Evolutionary conservation across 2,888 invertebrate genomes (phyloP), one percentile per base, ranked within the genome.

Genomic region (Spisula subtruncata): DNA sequence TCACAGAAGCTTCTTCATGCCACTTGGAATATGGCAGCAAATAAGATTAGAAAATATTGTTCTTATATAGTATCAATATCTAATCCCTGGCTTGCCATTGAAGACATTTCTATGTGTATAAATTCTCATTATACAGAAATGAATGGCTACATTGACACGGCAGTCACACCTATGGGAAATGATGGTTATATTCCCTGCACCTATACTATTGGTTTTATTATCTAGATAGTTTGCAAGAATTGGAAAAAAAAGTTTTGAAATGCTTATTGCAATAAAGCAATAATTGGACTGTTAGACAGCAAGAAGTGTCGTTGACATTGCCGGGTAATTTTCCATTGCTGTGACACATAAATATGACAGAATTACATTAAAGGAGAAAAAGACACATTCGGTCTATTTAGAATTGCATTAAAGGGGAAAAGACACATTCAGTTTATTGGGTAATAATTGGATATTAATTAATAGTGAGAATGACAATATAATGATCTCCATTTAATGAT

Each of bases 11-110:
- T n/a, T 66, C 1, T 66, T 25, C 25, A 6, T 66, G 8, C n/a
- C n/a, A 66, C 60, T 66, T 25, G 60, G n/a, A 25, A 66, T 25
- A 25, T 10, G 25, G 25, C 8, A 66, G 60, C 20, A 66, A 66
- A 66, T 66, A n/a, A 25, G 25, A 66, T 66, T 66, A 66, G 60
- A 25, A 66, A n/a, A 66, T 66, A 66, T 66, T 66, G 60, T 66
- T 66, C 60, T 66, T 66, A 66, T 66, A 66, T 66, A 25, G 10
- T 1, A 25, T 66, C 60, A 25, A 66, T 25, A 25, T 66, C 25
- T 66, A 25, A n/a, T 66, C 60, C 60, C 60, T 12, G 10, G 60
- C 10, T 66, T 10, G 25, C 25, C 5, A 66, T 66, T 66, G 60
- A 66, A 66, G 60, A 25, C 60, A 66, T 66, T 25, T 66, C n/a